Base-by-base conservation (phyloP, 2,797 vertebrate genomes). In the Siniperca obscura region DNA sequence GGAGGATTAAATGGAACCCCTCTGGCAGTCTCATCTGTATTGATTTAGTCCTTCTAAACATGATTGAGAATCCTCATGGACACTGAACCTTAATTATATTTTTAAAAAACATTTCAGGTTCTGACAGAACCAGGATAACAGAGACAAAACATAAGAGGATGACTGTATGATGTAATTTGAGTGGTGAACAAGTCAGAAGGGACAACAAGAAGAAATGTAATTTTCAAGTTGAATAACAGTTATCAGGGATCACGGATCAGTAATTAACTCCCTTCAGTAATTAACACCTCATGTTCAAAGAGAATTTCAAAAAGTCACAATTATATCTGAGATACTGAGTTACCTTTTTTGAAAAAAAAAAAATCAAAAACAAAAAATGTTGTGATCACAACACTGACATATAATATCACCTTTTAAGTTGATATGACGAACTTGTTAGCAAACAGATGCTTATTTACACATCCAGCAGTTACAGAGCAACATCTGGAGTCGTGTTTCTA, bases 41-140 rank as follows among this genome's bases (percentile, higher is more conserved):
- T 22, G 64, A 82, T 68, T 69, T 75, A 76, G 11, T 12, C 13
- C 27, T 36, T 59, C 48, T 50, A 22, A 61, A 66, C 22, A 65
- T 57, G 40, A 67, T n/a, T 1, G 7, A 56, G 36, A 70, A 64
- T 62, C 40, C 69, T 74, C 27, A 44, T 22, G 53, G 59, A 30
- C 27, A 42, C 27, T 62, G 2, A 74, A 61, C 55, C 44, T 6
- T 65, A 5, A 46, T 34, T 53, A 57, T 27, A 19, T 48, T 56
- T 66, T 44, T 27, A 13, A 46, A 3, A 61, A 69, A 27, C 11
- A 1, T 34, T 73, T 27, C 25, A 42, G n/a, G 27, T 25, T 40
- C 44, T 55, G 69, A 87, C 69, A 34, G 67, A 77, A 67, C 13
- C 10, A 52, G 64, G 74, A 12, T 76, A 79, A 65, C 48, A 9